phyloP scores from a whole-genome alignment of 1,140 invertebrate genomes.

The Melipona quadrifasciata region DNA sequence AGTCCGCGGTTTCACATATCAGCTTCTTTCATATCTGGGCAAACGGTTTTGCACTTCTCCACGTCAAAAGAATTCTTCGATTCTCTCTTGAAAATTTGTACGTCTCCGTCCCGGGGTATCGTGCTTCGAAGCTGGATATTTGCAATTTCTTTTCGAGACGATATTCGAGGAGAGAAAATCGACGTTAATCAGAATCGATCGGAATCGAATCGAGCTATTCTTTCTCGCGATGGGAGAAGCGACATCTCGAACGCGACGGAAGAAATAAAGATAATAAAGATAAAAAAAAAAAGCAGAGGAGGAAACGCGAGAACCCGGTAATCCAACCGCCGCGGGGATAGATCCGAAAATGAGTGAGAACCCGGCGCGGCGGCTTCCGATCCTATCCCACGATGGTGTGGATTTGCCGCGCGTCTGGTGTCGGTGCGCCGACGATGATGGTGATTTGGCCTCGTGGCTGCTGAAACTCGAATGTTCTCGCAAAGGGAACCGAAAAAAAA shows the following conservation, averaged over 20 bases:
- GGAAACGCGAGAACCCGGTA: slow-evolving; percentile 52
- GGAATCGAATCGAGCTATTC: not conserved
- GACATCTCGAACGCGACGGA: not conserved
- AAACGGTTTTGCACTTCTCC: not conserved
- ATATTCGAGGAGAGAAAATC: too few relatives aligned
- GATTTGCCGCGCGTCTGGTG: slow-evolving; percentile 5
- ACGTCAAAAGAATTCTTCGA: slow-evolving; percentile 14
- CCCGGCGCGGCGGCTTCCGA: slow-evolving; percentile 57
- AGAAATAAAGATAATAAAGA: slow-evolving; percentile 3
- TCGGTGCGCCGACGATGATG: slow-evolving; percentile 46
- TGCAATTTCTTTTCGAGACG: not conserved
- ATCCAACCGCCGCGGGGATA: slow-evolving; percentile 62
- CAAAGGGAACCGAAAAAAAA: slow-evolving; percentile 46
- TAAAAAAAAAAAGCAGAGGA: not conserved
- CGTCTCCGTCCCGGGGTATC: not conserved
- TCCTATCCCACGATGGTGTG: slow-evolving; percentile 34
- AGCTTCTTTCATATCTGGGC: slow-evolving; percentile 25
- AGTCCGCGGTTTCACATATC: slow-evolving; percentile 25
- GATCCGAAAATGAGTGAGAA: slow-evolving; percentile 68
- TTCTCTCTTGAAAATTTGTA: not conserved
- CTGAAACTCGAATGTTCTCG: slow-evolving; percentile 52
- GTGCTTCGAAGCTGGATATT: not conserved
- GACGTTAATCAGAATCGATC: not conserved
- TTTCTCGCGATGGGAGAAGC: not conserved
- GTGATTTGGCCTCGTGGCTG: slow-evolving; percentile 53